These are phyloP conservation scores for Carassius auratus DNA, from an alignment of 2,113 vertebrate genomes.

Conservation along the genomic window DNA sequence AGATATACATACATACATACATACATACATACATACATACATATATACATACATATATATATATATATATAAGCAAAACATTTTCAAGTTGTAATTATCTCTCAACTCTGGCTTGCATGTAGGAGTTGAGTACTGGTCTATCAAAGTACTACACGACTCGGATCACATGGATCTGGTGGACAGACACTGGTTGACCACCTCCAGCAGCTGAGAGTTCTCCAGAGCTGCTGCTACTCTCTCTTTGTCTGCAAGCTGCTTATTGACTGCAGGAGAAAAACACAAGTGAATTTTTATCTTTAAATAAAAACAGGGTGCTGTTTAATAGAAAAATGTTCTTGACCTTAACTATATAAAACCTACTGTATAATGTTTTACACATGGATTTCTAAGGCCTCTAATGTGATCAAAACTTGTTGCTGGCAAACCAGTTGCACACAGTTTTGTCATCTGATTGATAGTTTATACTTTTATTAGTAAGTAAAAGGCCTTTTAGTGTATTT, in stretches of 20 bases:
- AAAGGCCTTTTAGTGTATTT: too few relatives aligned
- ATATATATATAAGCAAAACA: not conserved
- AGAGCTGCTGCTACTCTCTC: conserved; percentile 94
- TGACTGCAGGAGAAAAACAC: conserved; percentile 77
- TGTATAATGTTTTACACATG: too few relatives aligned
- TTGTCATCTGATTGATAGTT: too few relatives aligned
- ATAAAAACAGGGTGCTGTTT: too few relatives aligned
- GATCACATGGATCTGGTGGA: conserved; percentile 70
- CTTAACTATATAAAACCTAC: too few relatives aligned
- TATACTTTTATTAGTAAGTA: too few relatives aligned
- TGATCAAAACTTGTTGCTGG: too few relatives aligned
- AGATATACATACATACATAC: not conserved
- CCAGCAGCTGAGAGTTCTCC: conserved; percentile 93
- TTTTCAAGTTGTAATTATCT: not conserved
- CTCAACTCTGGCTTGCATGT: not conserved
- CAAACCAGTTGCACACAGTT: too few relatives aligned
- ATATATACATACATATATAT: too few relatives aligned
- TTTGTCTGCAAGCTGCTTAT: conserved; percentile 97
- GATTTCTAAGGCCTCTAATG: too few relatives aligned
- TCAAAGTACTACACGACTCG: not conserved
- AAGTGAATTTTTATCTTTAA: not conserved
- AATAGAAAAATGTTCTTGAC: too few relatives aligned
- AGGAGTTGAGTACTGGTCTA: not conserved
- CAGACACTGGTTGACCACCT: conserved; percentile 97
- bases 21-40: too few relatives aligned